Conservation (phyloP, 2,888 invertebrate genomes). For the Acrocyrtus sp. region DNA sequence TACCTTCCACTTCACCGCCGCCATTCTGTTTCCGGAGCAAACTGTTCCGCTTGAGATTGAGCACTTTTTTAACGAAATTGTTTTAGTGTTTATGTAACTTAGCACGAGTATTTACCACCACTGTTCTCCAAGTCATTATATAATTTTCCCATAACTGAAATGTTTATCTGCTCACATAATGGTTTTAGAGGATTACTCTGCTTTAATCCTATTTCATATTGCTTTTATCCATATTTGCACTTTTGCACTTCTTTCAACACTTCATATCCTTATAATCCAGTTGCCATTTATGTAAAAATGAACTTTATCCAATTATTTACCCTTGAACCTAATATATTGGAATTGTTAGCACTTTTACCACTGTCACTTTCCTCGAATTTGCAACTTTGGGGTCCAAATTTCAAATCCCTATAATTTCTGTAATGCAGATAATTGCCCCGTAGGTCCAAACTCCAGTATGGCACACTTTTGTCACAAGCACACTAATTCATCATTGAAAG, state of each 20-base stretch:
- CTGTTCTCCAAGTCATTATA: not conserved
- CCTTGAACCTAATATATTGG: no score
- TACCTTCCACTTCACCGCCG: conserved; percentile 53
- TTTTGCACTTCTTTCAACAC: not conserved
- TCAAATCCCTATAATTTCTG: not conserved
- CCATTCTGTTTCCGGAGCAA: conserved; percentile 33
- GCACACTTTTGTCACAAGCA: not conserved
- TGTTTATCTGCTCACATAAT: not conserved
- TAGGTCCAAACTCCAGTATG: not conserved
- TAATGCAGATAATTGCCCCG: no score
- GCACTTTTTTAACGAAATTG: not conserved
- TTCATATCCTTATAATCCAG: not conserved
- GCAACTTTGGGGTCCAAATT: no score
- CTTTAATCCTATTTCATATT: not conserved
- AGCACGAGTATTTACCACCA: not conserved
- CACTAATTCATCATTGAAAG: not conserved
- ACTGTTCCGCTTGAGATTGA: conserved; percentile 9
- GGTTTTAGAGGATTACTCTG: not conserved
- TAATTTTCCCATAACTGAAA: not conserved
- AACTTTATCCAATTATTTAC: no score
- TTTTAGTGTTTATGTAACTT: not conserved
- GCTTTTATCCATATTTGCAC: no score
- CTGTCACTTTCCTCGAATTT: not conserved
- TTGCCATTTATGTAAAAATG: no score
- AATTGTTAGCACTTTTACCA: no score